Evolutionary conservation across 1,140 invertebrate species (phyloP).

Genomic region (Paraescarpia echinospica): DNA sequence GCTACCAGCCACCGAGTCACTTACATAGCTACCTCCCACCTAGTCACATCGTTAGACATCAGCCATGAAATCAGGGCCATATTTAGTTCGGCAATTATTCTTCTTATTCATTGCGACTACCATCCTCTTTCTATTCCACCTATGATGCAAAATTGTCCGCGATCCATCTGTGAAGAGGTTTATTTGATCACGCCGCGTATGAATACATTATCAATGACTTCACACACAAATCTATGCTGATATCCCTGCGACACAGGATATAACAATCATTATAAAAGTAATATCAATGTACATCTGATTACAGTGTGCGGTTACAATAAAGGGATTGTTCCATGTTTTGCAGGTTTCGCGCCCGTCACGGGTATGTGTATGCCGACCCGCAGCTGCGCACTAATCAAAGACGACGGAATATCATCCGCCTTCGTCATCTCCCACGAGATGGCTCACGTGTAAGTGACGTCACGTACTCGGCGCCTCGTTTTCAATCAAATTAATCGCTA

Average conservation of each 20-base stretch:
- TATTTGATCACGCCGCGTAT: not conserved
- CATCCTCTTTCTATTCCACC: not conserved
- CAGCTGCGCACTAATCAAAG: constrained; percentile 87
- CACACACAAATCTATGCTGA: not conserved
- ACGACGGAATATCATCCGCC: constrained; percentile 85
- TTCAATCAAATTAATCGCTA: not conserved
- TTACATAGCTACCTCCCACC: no score
- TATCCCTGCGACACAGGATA: not conserved
- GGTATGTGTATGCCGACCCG: constrained; percentile 77
- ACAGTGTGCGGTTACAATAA: not conserved
- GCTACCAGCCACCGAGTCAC: not conserved
- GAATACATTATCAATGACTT: not conserved
- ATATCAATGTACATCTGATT: not conserved
- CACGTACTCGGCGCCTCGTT: not conserved
- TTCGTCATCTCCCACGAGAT: constrained; percentile 93
- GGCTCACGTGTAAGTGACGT: constrained; percentile 86
- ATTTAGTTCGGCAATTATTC: not conserved
- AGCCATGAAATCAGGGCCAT: not conserved
- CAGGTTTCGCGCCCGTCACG: constrained; percentile 75
- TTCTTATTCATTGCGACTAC: not conserved
- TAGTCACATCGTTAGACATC: no score
- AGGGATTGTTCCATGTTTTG: not conserved
- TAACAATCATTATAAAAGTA: not conserved
- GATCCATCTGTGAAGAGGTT: not conserved
- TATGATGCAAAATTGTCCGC: not conserved